Evolutionary conservation across 2,113 vertebrate species (phyloP).

Genomic region (Heteronetta atricapilla): DNA sequence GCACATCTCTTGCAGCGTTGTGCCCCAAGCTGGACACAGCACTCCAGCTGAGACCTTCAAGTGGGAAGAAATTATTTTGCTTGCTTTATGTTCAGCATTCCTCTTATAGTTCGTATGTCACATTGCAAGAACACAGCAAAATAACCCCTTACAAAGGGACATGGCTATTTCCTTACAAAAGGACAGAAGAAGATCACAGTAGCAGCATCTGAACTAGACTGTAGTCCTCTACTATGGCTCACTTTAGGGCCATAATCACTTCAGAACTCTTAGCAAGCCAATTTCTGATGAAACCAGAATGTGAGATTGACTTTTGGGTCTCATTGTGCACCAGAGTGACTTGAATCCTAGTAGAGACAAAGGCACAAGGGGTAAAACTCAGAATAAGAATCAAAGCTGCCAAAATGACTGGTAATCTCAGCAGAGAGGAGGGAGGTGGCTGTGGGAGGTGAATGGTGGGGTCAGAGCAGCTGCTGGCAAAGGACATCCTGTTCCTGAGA

Average conservation of each 20-base stretch:
- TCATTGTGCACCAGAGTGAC: neutral
- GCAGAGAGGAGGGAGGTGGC: neutral
- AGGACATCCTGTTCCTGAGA: neutral
- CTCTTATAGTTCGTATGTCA: neutral
- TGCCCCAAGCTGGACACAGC: neutral
- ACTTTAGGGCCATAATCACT: neutral
- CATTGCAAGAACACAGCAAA: neutral
- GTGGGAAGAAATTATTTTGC: neutral
- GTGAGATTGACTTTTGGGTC: neutral
- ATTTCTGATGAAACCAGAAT: neutral
- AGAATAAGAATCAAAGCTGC: neutral
- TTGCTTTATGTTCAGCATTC: neutral
- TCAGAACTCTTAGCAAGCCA: neutral
- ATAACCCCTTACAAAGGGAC: neutral
- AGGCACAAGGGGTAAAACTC: rapidly evolving
- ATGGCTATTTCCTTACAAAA: neutral
- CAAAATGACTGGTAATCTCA: neutral
- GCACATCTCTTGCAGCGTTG: neutral
- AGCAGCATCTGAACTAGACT: neutral
- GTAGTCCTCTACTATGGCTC: neutral
- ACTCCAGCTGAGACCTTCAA: neutral
- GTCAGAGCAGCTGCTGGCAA: neutral
- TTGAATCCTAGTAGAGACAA: neutral
- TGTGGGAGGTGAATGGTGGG: neutral
- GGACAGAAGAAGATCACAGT: neutral